Conservation (phyloP, 2,113 vertebrate species). For the Procapra przewalskii region DNA sequence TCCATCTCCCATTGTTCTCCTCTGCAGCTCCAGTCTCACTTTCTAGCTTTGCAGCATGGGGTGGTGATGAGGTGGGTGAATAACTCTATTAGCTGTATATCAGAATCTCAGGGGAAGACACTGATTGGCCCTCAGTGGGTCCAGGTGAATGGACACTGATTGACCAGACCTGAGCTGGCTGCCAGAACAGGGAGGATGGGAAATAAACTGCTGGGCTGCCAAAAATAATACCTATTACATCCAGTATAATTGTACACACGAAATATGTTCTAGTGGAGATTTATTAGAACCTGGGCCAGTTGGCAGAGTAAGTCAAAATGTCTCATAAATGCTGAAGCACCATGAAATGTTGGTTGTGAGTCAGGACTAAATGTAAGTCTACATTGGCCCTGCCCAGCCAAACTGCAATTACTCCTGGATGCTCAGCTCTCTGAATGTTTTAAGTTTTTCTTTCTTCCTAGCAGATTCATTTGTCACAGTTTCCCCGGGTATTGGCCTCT, state of each 20-base stretch:
- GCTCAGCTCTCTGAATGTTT: constrained; percentile 22
- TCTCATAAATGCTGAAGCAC: constrained; percentile 55
- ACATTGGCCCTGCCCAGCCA: not conserved
- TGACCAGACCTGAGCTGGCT: not conserved
- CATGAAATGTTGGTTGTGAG: constrained; percentile 54
- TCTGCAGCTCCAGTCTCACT: not conserved
- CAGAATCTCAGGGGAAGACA: not conserved
- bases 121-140: not conserved
- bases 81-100: not conserved
- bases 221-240: constrained; percentile 50
- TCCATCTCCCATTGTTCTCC: not conserved
- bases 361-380: constrained; percentile 41
- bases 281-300: constrained; percentile 16
- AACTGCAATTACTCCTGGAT: constrained; percentile 41
- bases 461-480: constrained; percentile 58
- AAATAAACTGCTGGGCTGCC: not conserved
- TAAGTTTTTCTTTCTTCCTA: constrained; percentile 50
- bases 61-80: not conserved
- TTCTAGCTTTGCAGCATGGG: not conserved
- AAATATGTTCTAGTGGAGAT: constrained; percentile 9
- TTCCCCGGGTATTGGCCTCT: constrained; percentile 40
- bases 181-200: constrained; percentile 27
- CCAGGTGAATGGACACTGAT: not conserved
- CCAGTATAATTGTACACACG: constrained; percentile 5
- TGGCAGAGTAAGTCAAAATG: constrained; percentile 28